Evolutionary conservation across 1,140 invertebrate genomes (phyloP).

Genomic region (Physella acuta): DNA sequence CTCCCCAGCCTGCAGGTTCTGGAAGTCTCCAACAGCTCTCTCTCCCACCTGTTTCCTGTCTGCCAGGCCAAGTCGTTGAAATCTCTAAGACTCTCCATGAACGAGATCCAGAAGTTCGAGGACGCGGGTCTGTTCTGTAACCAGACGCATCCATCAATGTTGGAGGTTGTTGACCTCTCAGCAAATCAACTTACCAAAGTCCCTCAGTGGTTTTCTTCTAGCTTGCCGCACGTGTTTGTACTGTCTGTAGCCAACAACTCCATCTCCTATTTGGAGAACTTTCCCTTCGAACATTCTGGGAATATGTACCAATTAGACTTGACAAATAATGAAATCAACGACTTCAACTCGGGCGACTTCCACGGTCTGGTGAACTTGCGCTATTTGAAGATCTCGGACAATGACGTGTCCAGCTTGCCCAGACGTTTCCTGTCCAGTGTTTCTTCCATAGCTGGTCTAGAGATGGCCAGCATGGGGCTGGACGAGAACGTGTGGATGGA

Average conservation of each 20-base stretch:
- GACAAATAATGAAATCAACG: constrained; percentile 24
- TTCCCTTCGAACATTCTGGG: constrained; percentile 12
- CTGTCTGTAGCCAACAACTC: constrained; percentile 30
- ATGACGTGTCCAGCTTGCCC: constrained; percentile 20
- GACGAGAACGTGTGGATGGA: constrained; percentile 29
- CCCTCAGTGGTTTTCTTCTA: constrained; percentile 18
- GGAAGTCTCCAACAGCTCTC: constrained; percentile 26
- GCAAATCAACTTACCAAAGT: constrained; percentile 26
- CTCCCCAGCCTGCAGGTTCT: constrained; percentile 22
- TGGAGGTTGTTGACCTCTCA: constrained; percentile 31
- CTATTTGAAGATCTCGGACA: constrained; percentile 24
- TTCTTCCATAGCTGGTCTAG: constrained; percentile 15
- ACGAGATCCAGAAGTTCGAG: constrained; percentile 23
- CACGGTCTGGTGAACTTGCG: constrained; percentile 23
- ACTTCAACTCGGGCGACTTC: constrained; percentile 4
- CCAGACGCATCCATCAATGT: background rate
- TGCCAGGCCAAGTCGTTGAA: constrained; percentile 21
- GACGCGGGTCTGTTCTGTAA: constrained; percentile 26
- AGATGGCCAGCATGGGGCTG: constrained; percentile 26
- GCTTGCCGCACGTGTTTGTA: constrained; percentile 27
- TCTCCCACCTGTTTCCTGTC: constrained; percentile 24
- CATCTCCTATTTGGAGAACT: constrained; percentile 12
- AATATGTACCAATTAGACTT: constrained; percentile 30
- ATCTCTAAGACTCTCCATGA: constrained; percentile 28
- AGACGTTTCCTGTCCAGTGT: constrained; percentile 10